Conservation (phyloP, 2,888 invertebrate genomes). For the Cheilosia variabilis region DNA sequence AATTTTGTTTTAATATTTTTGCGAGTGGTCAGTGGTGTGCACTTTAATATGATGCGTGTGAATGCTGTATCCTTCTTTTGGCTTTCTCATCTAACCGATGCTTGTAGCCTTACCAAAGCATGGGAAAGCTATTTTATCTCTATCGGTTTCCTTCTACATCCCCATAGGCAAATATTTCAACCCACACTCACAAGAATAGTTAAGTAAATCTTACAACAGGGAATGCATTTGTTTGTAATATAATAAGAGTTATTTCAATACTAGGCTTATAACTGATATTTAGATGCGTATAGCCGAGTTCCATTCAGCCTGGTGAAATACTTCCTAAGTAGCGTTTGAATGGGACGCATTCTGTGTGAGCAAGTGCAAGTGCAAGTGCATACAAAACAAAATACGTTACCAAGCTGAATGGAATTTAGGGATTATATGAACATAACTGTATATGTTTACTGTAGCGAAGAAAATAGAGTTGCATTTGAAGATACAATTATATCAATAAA, state of each 20-base stretch:
- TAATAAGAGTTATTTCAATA: slow-evolving; percentile 30
- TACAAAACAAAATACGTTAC: too few species aligned
- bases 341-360: too few species aligned
- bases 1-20: slow-evolving; percentile 54
- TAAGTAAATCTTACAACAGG: slow-evolving; percentile 61
- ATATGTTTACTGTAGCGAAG: slow-evolving; percentile 40
- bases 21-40: slow-evolving; percentile 46
- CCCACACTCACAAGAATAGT: slow-evolving; percentile 26
- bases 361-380: too few species aligned
- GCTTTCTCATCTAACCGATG: background rate
- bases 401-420: too few species aligned
- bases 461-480: slow-evolving; percentile 59
- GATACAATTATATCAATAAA: slow-evolving; percentile 62
- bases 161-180: slow-evolving; percentile 27
- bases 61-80: slow-evolving; percentile 9
- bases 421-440: slow-evolving; percentile 43
- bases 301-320: too few species aligned
- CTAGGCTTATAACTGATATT: slow-evolving; percentile 50
- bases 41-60: slow-evolving; percentile 27
- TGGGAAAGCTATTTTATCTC: slow-evolving; percentile 9
- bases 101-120: slow-evolving; percentile 5
- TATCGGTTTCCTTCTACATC: slow-evolving; percentile 33
- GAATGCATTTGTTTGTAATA: slow-evolving; percentile 65
- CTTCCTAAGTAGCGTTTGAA: too few species aligned
- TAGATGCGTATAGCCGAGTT: slow-evolving; percentile 17